These are phyloP conservation scores for Metallyticus violacea DNA, from an alignment of 2,888 invertebrate species.

Conservation along the genomic window DNA sequence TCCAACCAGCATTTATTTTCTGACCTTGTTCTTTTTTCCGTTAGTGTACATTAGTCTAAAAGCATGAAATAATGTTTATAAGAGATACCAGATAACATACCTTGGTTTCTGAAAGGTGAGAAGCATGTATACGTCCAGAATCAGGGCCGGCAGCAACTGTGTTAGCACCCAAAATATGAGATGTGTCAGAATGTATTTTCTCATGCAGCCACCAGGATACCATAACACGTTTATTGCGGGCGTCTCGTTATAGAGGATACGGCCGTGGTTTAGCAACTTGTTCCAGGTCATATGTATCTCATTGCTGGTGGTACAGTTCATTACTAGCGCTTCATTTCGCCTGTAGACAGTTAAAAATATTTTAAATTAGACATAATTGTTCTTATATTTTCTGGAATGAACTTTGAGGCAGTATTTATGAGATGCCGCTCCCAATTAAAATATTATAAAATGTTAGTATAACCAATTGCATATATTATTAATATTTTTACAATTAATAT, in stretches of 20 bases:
- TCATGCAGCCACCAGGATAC: constrained; percentile 44
- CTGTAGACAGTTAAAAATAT: not conserved
- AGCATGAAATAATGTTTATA: too few species aligned
- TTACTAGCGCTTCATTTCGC: constrained; percentile 44
- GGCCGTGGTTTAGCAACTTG: constrained; percentile 44
- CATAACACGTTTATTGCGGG: constrained; percentile 51
- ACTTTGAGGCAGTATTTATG: too few species aligned
- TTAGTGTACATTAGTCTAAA: too few species aligned
- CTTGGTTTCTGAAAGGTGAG: constrained; percentile 50
- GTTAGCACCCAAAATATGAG: constrained; percentile 51
- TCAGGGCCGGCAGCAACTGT: constrained; percentile 55
- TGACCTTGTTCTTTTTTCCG: too few species aligned
- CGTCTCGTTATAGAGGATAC: constrained; percentile 43
- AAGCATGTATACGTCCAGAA: constrained; percentile 50
- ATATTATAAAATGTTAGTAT: too few species aligned
- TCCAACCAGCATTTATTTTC: too few species aligned
- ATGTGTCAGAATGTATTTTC: constrained; percentile 45
- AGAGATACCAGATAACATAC: too few species aligned
- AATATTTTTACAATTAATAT: too few species aligned
- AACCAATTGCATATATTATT: too few species aligned
- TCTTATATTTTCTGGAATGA: too few species aligned
- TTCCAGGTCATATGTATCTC: constrained; percentile 57
- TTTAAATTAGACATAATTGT: too few species aligned
- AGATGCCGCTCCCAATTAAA: too few species aligned
- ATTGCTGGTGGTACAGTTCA: constrained; percentile 56